Evolutionary conservation across 2,797 vertebrate species (phyloP), one percentile per base, ranked within the genome.

Genomic region (Borostomias antarcticus): DNA sequence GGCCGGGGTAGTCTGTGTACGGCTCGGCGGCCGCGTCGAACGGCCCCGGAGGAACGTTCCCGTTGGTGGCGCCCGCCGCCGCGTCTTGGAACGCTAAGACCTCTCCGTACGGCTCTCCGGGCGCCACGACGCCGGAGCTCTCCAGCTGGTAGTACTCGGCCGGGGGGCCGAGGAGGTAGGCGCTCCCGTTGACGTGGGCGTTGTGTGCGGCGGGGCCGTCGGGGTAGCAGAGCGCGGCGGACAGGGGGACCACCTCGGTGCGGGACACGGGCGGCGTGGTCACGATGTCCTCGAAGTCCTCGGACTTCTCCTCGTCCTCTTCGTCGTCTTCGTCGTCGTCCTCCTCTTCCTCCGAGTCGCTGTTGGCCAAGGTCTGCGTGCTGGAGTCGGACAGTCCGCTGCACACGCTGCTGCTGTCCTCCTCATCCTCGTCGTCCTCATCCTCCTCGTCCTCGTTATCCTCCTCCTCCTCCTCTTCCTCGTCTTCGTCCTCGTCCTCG

Each of bases 371-470:
- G 86, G 96, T 99, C 78, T 98, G 97, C 0, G 96, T 96, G 89
- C 97, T 99, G 32, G 96, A 98, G 86, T 99, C 98, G 0, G 96
- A 98, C 73, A 96, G 91, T 8, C 93, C 94, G 0, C 96, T 98
- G 85, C 96, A 98, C 72, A 98, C 91, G 53, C 98, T 99, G 89
- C 96, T 98, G n/a, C 95, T 96, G 3, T 98, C 97, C 40, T 93
- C 93, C n/a, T 93, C 92, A 0, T 93, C 91, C 0, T 93, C 91
- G 0, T 92, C 88, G 0, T 91, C 78, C 0, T 91, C 82, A 0
- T 91, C 86, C 0, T 91, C 68, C 0, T 91, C 81, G 0, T 85
- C 82, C 0, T 88, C 86, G 0, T 86, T 75, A 1, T 78, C 66
- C 3, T 92, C 89, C 7, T 93, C 92, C 21, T 93, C 91, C 23